Percentiles rank a stretch among this genome's conserved stretches.
phyloP scores from a whole-genome alignment of 2,797 vertebrate species.

The Poecilia wingei region DNA sequence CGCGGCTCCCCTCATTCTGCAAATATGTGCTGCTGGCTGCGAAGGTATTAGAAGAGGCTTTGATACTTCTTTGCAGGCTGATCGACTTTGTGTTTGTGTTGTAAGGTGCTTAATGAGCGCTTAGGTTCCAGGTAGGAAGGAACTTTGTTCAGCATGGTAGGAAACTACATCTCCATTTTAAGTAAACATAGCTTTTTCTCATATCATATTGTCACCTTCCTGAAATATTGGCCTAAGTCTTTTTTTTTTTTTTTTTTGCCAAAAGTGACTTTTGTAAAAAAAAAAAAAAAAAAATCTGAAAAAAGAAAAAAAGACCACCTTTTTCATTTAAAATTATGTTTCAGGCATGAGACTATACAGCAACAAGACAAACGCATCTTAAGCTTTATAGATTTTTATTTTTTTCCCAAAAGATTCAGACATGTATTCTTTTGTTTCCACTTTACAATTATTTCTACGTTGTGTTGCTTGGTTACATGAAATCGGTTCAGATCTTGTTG shows the following conservation, averaged over 20 bases:
- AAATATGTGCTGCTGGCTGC: slow-evolving; percentile 83
- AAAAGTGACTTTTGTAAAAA: too few species aligned
- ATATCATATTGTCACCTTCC: background rate
- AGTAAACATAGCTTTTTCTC: background rate
- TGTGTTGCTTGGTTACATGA: background rate
- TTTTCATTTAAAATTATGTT: background rate
- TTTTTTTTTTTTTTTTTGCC: too few species aligned
- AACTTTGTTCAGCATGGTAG: background rate
- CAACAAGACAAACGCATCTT: background rate
- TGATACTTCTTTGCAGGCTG: slow-evolving; percentile 74
- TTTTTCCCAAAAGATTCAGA: background rate
- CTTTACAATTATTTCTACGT: background rate
- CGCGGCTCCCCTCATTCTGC: slow-evolving; percentile 77
- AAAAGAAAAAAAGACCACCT: background rate
- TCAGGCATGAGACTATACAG: background rate
- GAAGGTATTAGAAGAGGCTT: slow-evolving; percentile 78
- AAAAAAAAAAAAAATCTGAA: too few species aligned
- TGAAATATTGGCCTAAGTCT: too few species aligned
- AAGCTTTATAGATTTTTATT: background rate
- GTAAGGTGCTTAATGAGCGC: background rate
- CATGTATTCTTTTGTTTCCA: background rate
- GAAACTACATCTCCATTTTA: background rate
- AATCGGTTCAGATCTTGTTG: background rate
- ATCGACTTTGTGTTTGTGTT: background rate
- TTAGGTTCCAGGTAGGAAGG: background rate